Conservation (phyloP, 1,140 invertebrate species). For the Galendromus occidentalis region DNA sequence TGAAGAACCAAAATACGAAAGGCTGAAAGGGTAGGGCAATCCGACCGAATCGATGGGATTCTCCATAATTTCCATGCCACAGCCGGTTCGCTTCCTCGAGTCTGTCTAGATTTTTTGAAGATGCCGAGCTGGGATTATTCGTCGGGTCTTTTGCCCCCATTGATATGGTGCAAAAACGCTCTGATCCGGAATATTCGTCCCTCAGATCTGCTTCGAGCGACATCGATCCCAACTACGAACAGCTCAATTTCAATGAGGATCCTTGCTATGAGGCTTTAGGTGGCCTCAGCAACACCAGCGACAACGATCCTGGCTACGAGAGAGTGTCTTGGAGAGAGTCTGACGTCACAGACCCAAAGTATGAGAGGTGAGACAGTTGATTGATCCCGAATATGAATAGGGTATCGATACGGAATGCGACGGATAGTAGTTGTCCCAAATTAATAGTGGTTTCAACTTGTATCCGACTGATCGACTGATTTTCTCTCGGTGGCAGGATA, state of each 20-base stretch:
- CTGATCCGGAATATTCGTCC: too few relatives aligned
- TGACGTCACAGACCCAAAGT: not conserved
- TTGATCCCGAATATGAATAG: too few relatives aligned
- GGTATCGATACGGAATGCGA: too few relatives aligned
- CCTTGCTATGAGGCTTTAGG: not conserved
- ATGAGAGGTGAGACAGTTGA: constrained; percentile 2
- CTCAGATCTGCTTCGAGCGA: not conserved
- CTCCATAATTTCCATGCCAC: too few relatives aligned
- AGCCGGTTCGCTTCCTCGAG: too few relatives aligned
- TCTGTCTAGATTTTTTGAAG: too few relatives aligned
- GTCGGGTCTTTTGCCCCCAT: too few relatives aligned
- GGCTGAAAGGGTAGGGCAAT: not conserved
- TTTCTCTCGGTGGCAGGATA: not conserved
- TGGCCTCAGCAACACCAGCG: not conserved
- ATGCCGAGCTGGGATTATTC: too few relatives aligned
- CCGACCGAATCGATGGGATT: too few relatives aligned
- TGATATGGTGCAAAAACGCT: too few relatives aligned
- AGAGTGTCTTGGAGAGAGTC: not conserved
- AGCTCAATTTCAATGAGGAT: not conserved
- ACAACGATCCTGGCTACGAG: not conserved
- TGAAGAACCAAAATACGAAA: not conserved
- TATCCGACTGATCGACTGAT: not conserved
- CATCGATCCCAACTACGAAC: constrained; percentile 8
- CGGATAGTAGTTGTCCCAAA: too few relatives aligned
- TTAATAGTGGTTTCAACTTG: too few relatives aligned